A percentile compares a stretch with the other conserved stretches of the same genome.
Conservation (phyloP, 2,888 invertebrate species). For the Crepidodera aurea region DNA sequence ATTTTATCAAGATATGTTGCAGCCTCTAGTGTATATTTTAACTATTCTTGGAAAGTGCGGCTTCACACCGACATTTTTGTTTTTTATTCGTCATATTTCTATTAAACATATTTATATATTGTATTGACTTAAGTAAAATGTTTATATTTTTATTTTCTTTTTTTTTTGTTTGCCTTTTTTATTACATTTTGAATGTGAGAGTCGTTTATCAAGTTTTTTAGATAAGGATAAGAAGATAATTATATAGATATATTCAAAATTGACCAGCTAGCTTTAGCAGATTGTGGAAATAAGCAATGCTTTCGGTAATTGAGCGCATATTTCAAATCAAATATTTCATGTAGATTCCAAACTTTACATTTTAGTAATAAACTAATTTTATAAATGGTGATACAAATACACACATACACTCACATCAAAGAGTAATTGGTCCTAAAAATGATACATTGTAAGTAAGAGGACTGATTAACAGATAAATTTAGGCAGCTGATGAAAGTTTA, state of each 20-base stretch:
- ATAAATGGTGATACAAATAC: no score
- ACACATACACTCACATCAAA: no score
- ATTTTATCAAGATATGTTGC: background rate
- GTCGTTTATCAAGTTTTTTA: slow-evolving; percentile 33
- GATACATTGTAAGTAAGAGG: no score
- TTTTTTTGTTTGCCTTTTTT: slow-evolving; percentile 36
- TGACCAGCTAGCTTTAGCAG: slow-evolving; percentile 59
- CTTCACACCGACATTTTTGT: slow-evolving; percentile 1
- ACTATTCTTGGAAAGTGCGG: slow-evolving; percentile 11
- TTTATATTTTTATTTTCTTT: slow-evolving; percentile 41
- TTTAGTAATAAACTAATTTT: no score
- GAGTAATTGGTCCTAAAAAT: no score
- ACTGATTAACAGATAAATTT: no score
- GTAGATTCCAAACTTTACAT: no score
- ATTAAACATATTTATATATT: slow-evolving; percentile 38
- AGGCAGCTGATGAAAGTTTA: no score
- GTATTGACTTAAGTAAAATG: slow-evolving; percentile 38
- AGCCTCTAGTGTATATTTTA: background rate
- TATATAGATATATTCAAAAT: slow-evolving; percentile 43
- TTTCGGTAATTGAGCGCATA: slow-evolving; percentile 46
- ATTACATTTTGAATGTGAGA: slow-evolving; percentile 26
- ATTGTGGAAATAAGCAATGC: slow-evolving; percentile 48
- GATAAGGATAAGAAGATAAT: slow-evolving; percentile 31
- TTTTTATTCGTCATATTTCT: slow-evolving; percentile 16
- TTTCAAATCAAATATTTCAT: no score